phyloP scores from a whole-genome alignment of 1,140 invertebrate genomes.

The Harlomillsia oculata region DNA sequence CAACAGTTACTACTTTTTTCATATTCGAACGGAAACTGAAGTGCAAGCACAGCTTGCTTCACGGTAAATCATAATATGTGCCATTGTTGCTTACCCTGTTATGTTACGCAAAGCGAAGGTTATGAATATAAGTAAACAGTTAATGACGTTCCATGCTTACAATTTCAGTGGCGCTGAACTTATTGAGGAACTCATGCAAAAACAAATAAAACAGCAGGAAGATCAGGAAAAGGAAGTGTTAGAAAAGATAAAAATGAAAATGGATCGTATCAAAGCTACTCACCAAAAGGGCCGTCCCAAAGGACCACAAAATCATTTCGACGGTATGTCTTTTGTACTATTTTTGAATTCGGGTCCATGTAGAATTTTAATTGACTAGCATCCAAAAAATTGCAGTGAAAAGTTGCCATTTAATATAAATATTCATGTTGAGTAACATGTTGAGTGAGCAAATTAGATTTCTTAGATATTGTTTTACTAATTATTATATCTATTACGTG shows the following conservation, averaged over 20 bases:
- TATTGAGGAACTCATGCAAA: constrained; percentile 77
- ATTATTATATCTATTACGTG: too few species aligned
- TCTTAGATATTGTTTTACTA: too few species aligned
- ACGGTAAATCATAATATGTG: constrained; percentile 48
- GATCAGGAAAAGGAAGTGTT: constrained; percentile 75
- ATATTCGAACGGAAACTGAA: constrained; percentile 72
- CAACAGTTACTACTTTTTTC: constrained; percentile 89
- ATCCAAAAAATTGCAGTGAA: neutral
- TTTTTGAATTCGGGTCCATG: too few species aligned
- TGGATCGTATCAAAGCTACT: constrained; percentile 88
- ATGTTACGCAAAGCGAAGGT: too few species aligned
- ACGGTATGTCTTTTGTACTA: constrained; percentile 52
- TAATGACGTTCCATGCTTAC: constrained; percentile 3
- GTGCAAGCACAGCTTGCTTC: constrained; percentile 87
- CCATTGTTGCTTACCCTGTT: too few species aligned
- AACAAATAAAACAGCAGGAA: constrained; percentile 77
- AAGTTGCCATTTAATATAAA: neutral
- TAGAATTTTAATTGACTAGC: too few species aligned
- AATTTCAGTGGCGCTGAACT: constrained; percentile 76
- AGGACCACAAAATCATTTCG: constrained; percentile 52
- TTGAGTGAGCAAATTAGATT: too few species aligned
- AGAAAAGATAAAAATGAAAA: constrained; percentile 89
- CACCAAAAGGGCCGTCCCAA: constrained; percentile 49
- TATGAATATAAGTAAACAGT: too few species aligned
- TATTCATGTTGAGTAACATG: too few species aligned